Conservation (phyloP, 2,888 invertebrate species). For the Nineta flava region DNA sequence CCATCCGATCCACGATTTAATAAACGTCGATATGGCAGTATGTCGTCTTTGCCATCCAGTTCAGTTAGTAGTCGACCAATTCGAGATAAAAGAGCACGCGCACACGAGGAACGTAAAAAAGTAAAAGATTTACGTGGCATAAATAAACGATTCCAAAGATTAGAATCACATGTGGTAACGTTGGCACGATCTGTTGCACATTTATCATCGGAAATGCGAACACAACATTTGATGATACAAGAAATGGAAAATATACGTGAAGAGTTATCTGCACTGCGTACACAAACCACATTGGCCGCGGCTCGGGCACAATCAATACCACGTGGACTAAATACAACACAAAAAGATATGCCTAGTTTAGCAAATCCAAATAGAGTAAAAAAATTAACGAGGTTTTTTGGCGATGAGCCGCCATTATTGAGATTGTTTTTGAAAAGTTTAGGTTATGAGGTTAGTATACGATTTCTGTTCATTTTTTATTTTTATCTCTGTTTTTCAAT, state of each 20-base stretch:
- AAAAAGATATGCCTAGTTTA: constrained; percentile 49
- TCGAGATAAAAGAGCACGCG: constrained; percentile 48
- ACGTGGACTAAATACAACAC: constrained; percentile 29
- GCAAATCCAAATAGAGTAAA: constrained; percentile 78
- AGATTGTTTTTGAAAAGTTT: constrained; percentile 78
- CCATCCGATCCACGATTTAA: constrained; percentile 37
- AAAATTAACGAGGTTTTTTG: constrained; percentile 84
- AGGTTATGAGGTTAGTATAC: constrained; percentile 63
- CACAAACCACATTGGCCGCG: constrained; percentile 44
- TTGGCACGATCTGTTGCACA: constrained; percentile 81
- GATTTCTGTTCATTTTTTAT: neutral
- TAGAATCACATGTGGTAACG: constrained; percentile 85
- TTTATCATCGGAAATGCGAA: constrained; percentile 79
- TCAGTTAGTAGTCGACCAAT: constrained; percentile 66
- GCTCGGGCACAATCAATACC: constrained; percentile 51
- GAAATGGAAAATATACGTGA: constrained; percentile 77
- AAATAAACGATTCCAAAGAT: constrained; percentile 71
- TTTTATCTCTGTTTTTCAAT: too few relatives aligned
- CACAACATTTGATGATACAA: constrained; percentile 76
- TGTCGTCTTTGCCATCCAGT: constrained; percentile 69
- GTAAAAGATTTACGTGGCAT: constrained; percentile 59
- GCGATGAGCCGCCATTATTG: constrained; percentile 80
- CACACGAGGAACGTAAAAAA: constrained; percentile 59
- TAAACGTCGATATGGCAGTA: constrained; percentile 55
- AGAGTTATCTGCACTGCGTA: constrained; percentile 61